Base-by-base conservation (phyloP, 2,888 invertebrate species). In the Corbicula japonica region DNA sequence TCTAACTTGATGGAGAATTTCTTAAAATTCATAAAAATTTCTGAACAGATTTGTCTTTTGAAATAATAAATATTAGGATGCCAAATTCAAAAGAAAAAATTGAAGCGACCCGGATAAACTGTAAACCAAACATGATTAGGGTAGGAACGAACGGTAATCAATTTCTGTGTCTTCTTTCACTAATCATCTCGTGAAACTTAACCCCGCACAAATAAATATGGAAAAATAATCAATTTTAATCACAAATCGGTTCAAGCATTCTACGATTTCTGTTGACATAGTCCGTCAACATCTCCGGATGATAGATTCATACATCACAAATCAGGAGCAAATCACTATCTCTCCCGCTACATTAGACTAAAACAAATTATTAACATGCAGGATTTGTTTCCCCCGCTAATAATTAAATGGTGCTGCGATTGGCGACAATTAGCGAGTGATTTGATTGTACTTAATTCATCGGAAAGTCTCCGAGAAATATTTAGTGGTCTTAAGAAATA, bases 201-300 rank as follows among this genome's bases (percentile, higher is more conserved):
- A 86, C 89, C 87, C 81, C 38, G 54, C 41, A 78, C 87, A 85
- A 85, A 86, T 86, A 77, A 79, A 83, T 79, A 81, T 80, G 81
- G 76, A 76, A 72, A 81, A 81, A 83, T 85, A 89, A 90, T 89
- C 89, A 88, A 88, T 88, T 89, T 87, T 87, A 87, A 89, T 88
- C 88, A 88, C 88, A 86, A 84, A 81, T 83, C 81, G 81, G 86
- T 86, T 87, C 87, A 84, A 78, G 84, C 86, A 79, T 84, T 72
- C 81, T 69, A 76, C 78, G 85, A 86, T 86, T 86, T 82, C 79
- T 89, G 86, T 89, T 89, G 87, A 86, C 87, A 79, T 71, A 82
- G 82, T 80, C 80, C 76, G 80, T 76, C 83, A 72, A 66, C 44
- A 52, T 66, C 68, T 46, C 61, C n/a, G 44, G 77, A 76, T 83